Evolutionary conservation across 2,113 vertebrate species (phyloP).

Genomic region (Upupa epops): DNA sequence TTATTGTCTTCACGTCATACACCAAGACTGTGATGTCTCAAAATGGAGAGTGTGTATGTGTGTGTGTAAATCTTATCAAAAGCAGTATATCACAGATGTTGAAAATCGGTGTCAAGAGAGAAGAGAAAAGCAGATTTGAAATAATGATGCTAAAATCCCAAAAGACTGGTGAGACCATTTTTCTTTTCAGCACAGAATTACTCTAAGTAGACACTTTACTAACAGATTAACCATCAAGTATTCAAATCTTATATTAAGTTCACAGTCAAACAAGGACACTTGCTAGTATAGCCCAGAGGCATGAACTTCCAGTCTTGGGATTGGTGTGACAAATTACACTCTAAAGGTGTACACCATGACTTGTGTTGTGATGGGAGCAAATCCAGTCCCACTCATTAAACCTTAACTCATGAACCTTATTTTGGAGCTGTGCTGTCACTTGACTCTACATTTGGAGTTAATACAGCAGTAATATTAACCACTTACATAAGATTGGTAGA

Average conservation of each 20-base stretch:
- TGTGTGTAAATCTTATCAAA: no score
- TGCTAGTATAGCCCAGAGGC: background rate
- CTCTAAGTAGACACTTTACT: background rate
- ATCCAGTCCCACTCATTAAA: background rate
- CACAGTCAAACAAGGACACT: background rate
- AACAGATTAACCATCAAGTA: background rate
- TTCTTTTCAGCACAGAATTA: no score
- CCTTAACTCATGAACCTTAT: background rate
- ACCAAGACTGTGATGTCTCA: background rate
- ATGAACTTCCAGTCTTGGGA: background rate
- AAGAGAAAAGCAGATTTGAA: background rate
- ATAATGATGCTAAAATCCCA: background rate
- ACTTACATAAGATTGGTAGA: background rate
- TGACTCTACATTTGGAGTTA: background rate
- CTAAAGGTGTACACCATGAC: background rate
- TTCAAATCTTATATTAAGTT: background rate
- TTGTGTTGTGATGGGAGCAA: background rate
- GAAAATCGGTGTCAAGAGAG: background rate
- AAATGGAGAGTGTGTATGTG: background rate
- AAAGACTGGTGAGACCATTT: background rate
- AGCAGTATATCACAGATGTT: no score
- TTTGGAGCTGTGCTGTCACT: background rate
- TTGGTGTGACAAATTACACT: background rate
- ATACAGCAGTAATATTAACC: background rate
- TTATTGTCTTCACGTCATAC: background rate